Percentiles rank a stretch among this genome's conserved stretches.
phyloP scores from a whole-genome alignment of 2,113 vertebrate species.

The Cephalopholis sonnerati region DNA sequence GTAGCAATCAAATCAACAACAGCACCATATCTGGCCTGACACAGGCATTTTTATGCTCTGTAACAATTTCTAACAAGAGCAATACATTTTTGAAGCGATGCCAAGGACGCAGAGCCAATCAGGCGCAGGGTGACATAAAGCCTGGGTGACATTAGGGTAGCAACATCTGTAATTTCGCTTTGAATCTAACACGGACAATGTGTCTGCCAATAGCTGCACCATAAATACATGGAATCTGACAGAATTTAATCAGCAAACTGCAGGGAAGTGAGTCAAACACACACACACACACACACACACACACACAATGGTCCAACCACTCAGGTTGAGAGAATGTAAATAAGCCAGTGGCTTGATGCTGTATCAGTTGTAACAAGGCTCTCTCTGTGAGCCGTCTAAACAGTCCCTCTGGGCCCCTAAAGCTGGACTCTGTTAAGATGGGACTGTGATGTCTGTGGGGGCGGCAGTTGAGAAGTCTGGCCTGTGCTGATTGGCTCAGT shows the following conservation, averaged over 20 bases:
- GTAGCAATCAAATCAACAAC: conserved; percentile 2
- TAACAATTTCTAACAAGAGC: conserved; percentile 18
- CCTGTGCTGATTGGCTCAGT: conserved; percentile 74
- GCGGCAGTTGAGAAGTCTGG: conserved; percentile 61
- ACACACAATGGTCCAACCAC: conserved; percentile 18
- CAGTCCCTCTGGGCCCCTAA: conserved; percentile 62
- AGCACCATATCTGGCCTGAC: conserved; percentile 15
- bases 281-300: not conserved
- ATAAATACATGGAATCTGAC: conserved; percentile 55
- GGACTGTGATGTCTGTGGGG: conserved; percentile 69
- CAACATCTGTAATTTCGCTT: conserved; percentile 62
- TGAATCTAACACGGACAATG: conserved; percentile 24
- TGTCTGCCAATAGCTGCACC: conserved; percentile 39
- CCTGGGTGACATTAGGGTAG: conserved; percentile 7
- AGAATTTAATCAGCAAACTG: conserved; percentile 47
- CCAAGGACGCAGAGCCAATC: conserved; percentile 41
- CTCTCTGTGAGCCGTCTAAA: conserved; percentile 58
- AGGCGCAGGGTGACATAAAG: conserved; percentile 17
- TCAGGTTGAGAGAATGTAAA: conserved; percentile 73
- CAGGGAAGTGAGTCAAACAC: conserved; percentile 24
- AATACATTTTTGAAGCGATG: conserved; percentile 23
- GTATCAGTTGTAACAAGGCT: conserved; percentile 69
- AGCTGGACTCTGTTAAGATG: conserved; percentile 74
- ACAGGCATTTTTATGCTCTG: conserved; percentile 17
- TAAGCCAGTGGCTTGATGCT: conserved; percentile 60